Base-by-base conservation (phyloP, 2,888 invertebrate species). In the Neuroscelio doddi region DNA sequence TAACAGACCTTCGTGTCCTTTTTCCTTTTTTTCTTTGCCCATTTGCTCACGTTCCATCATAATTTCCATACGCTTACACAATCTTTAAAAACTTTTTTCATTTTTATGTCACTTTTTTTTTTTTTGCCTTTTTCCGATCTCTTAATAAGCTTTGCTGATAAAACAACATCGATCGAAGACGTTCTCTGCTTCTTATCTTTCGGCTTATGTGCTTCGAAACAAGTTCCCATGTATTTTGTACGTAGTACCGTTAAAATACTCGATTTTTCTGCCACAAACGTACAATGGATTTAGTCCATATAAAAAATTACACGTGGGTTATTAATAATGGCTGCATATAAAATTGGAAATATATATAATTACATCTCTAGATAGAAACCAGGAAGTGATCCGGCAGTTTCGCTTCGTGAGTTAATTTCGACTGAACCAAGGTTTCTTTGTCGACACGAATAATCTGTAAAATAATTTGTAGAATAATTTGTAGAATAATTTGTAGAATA, bases 1-100 rank as follows among this genome's bases (percentile, higher is more conserved):
- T 65, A 70, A 66, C 68, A 62, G 51, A 47, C 45, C 34, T 36
- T 26, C 64, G 51, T 52, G 34, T 16, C 36, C 34, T 44, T 42
- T 42, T 17, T 5, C 38, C 51, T 46, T 42, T 32, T 50, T 62
- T 53, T 30, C 64, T 55, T 52, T 12, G 7, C 15, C 15, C 15
- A 1, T n/a, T 14, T 30, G 34, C 30, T 24, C 24, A 32, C 10
- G 14, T n/a, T n/a, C n/a, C n/a, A n/a, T n/a, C n/a, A n/a, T n/a
- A n/a, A n/a, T n/a, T n/a, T n/a, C n/a, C n/a, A n/a, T n/a, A n/a
- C n/a, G n/a, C n/a, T n/a, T n/a, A n/a, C n/a, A n/a, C n/a, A n/a
- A n/a, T n/a, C n/a, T n/a, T n/a, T n/a, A n/a, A n/a, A n/a, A n/a
- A n/a, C n/a, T n/a, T n/a, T n/a, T n/a, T n/a, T n/a, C n/a, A n/a